Evolutionary conservation across 2,888 invertebrate species (phyloP).

Genomic region (Leptura quadrifasciata): DNA sequence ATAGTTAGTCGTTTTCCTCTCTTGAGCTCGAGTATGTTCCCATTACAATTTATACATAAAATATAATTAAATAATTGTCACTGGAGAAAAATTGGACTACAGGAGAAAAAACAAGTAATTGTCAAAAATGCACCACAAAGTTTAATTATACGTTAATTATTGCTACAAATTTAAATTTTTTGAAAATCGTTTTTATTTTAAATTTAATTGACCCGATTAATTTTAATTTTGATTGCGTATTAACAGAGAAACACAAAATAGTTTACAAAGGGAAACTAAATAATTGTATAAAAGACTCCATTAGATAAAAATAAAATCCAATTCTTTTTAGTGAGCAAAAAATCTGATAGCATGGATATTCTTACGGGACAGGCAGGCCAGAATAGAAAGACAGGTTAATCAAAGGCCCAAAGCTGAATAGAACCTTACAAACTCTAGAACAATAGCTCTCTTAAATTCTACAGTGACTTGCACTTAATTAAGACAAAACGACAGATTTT

Average conservation of each 20-base stretch:
- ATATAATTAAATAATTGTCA: too few species aligned
- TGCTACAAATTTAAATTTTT: too few species aligned
- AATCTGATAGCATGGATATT: slow-evolving; percentile 36
- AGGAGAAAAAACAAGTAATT: too few species aligned
- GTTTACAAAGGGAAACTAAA: slow-evolving; percentile 7
- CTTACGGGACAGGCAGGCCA: slow-evolving; percentile 28
- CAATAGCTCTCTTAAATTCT: slow-evolving; percentile 58
- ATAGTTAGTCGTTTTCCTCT: too few species aligned
- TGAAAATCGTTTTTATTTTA: too few species aligned
- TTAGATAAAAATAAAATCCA: slow-evolving; percentile 13
- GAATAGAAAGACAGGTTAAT: slow-evolving; percentile 54
- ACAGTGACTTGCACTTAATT: slow-evolving; percentile 60
- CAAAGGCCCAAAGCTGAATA: slow-evolving; percentile 55
- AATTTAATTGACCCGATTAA: too few species aligned
- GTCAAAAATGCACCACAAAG: too few species aligned
- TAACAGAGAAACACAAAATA: not conserved
- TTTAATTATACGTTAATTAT: too few species aligned
- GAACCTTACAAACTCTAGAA: slow-evolving; percentile 56
- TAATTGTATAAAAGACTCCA: slow-evolving; percentile 17
- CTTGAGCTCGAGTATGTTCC: too few species aligned
- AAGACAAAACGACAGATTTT: slow-evolving; percentile 45
- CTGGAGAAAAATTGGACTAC: too few species aligned
- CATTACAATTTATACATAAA: too few species aligned
- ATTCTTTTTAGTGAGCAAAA: not conserved
- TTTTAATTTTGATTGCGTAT: not conserved